These are phyloP conservation scores for Ranitomeya imitator DNA, from an alignment of 2,113 vertebrate genomes.

Conservation along the genomic window DNA sequence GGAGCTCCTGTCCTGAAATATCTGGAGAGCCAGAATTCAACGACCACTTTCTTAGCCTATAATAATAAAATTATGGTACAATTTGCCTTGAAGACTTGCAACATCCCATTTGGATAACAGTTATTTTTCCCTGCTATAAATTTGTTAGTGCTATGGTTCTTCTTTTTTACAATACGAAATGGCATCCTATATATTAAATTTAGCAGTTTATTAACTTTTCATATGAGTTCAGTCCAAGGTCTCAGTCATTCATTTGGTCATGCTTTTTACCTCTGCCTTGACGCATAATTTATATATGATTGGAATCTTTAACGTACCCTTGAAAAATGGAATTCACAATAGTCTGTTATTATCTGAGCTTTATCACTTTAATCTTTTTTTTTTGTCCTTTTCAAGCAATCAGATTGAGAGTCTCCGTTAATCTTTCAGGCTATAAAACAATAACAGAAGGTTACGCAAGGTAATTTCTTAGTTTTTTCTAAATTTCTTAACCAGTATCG, in stretches of 20 bases:
- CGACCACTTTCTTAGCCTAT: too few species aligned
- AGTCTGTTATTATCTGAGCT: constrained; percentile 32
- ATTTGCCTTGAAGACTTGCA: too few species aligned
- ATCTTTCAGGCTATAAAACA: constrained; percentile 27
- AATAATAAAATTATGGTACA: too few species aligned
- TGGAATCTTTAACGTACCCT: constrained; percentile 32
- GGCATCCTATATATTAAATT: background rate
- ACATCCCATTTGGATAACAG: too few species aligned
- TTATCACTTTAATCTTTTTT: constrained; percentile 51
- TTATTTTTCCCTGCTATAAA: background rate
- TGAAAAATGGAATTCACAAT: constrained; percentile 39
- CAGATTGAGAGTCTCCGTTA: constrained; percentile 30
- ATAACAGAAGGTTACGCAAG: constrained; percentile 41
- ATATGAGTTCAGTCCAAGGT: constrained; percentile 10
- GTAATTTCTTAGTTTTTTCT: constrained; percentile 32
- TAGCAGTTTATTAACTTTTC: constrained; percentile 2
- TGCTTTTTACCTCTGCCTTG: constrained; percentile 8
- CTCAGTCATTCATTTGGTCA: background rate
- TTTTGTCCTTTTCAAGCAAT: constrained; percentile 33
- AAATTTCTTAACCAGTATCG: background rate
- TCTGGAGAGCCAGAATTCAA: too few species aligned
- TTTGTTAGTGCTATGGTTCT: background rate
- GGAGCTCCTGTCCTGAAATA: too few species aligned
- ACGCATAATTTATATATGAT: constrained; percentile 37
- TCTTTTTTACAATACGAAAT: background rate